Evolutionary conservation across 2,113 vertebrate genomes (phyloP), one percentile per base, ranked within the genome.

Genomic region (Taxidea taxus): DNA sequence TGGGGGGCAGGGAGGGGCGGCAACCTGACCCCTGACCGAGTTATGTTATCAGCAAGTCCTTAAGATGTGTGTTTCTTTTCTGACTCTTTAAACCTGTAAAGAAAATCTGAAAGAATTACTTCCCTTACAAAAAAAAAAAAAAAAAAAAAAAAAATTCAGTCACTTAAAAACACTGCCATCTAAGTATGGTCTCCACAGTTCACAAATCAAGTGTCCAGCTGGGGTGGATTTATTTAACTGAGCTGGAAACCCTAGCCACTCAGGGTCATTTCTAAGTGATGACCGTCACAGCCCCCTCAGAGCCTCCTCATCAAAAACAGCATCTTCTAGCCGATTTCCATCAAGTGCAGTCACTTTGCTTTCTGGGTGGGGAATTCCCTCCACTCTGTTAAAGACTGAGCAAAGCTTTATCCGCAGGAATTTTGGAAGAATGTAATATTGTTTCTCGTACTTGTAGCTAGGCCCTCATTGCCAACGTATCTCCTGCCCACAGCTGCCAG

Each of bases 1-100:
- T 51, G 0, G 4, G 49, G 49, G 4, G 49, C 15, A 3, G 49
- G 49, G 49, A 2, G 15, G n/a, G 60, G 21, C 31, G 60, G 29
- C 31, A 64, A 72, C 34, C 56, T 91, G 34, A 78, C 3, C 72
- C 34, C 56, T 91, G 34, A 78, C 3, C 72, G 44, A 88, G 42
- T 47, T 88, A 15, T 87, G 37, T 84, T 83, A 78, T 11, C 9
- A 94, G 68, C 23, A 78, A 62, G 34, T 60, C 70, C 64, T 87
- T 95, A 82, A 87, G 25, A 72, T 90, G 20, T 68, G 29, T 91
- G 31, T 91, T 91, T 93, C 49, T 87, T 93, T 72, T 75, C 64
- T 68, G 75, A 90, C 5, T 60, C 56, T 90, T 90, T 82, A 91
- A 96, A 93, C n/a, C 25, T 94, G 27, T 37, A 77, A 87, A 93